These are phyloP conservation scores for Amiota communis DNA, from an alignment of 2,888 invertebrate genomes.

Conservation along the genomic window DNA sequence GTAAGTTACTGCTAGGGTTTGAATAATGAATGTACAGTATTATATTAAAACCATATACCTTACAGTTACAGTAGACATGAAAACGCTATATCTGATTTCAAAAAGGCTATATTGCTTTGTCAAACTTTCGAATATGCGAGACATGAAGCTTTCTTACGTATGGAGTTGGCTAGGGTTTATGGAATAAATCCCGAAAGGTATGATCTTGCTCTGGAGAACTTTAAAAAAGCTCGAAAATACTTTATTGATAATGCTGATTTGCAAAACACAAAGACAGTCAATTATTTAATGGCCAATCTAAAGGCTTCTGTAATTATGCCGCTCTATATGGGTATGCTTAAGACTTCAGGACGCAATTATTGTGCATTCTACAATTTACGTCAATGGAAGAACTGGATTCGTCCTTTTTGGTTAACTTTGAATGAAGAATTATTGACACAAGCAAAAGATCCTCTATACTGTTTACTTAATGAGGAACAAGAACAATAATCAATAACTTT, in stretches of 20 bases:
- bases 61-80: constrained; percentile 47
- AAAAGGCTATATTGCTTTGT: constrained; percentile 51
- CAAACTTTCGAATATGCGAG: constrained; percentile 43
- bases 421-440: constrained; percentile 54
- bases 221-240: constrained; percentile 57
- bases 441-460: constrained; percentile 51
- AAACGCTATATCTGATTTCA: constrained; percentile 50
- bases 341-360: constrained; percentile 46
- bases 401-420: constrained; percentile 60
- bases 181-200: constrained; percentile 48
- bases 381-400: constrained; percentile 62
- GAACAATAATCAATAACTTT: neutral
- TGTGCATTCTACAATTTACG: constrained; percentile 60
- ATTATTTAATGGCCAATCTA: constrained; percentile 62
- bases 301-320: constrained; percentile 63
- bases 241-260: constrained; percentile 56
- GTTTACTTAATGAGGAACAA: constrained; percentile 54
- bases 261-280: constrained; percentile 55
- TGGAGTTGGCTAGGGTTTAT: constrained; percentile 58
- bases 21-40: constrained; percentile 31
- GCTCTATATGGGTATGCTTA: constrained; percentile 62
- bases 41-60: constrained; percentile 19
- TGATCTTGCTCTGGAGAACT: constrained; percentile 56
- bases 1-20: neutral
- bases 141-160: constrained; percentile 55